Evolutionary conservation across 2,888 invertebrate species (phyloP).

Genomic region (Cantharis flavilabris): DNA sequence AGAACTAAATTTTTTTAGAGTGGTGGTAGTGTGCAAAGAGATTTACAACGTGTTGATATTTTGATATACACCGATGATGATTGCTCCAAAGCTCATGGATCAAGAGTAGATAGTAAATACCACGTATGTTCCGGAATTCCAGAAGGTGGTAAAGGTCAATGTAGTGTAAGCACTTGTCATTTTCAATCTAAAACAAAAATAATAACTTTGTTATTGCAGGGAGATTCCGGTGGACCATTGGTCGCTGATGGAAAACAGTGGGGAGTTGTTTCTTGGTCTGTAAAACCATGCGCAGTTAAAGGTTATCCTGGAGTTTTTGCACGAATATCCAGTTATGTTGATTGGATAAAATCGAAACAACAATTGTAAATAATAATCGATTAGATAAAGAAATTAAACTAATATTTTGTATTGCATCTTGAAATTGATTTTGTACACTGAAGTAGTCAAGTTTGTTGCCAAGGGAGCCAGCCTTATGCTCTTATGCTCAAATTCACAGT

Average conservation of each 20-base stretch:
- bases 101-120: background rate
- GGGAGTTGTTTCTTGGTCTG: slow-evolving; percentile 56
- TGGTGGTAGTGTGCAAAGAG: slow-evolving; percentile 46
- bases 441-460: no score
- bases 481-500: no score
- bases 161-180: slow-evolving; percentile 43
- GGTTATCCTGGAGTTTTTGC: slow-evolving; percentile 57
- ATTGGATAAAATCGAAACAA: slow-evolving; percentile 40
- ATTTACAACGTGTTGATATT: slow-evolving; percentile 52
- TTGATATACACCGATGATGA: slow-evolving; percentile 45
- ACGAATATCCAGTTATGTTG: slow-evolving; percentile 47
- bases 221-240: slow-evolving; percentile 55
- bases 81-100: slow-evolving; percentile 11
- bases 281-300: slow-evolving; percentile 53
- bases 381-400: no score
- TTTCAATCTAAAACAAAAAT: background rate
- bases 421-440: no score
- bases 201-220: slow-evolving; percentile 24
- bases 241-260: slow-evolving; percentile 47
- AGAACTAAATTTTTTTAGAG: slow-evolving; percentile 41
- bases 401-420: no score
- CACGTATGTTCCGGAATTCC: slow-evolving; percentile 53
- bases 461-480: no score
- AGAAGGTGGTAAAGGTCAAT: slow-evolving; percentile 37
- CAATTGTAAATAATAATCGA: background rate